A percentile compares a stretch with the other conserved stretches of the same genome.
phyloP scores from a whole-genome alignment of 2,113 vertebrate species.

The Lampris megalopsis region DNA sequence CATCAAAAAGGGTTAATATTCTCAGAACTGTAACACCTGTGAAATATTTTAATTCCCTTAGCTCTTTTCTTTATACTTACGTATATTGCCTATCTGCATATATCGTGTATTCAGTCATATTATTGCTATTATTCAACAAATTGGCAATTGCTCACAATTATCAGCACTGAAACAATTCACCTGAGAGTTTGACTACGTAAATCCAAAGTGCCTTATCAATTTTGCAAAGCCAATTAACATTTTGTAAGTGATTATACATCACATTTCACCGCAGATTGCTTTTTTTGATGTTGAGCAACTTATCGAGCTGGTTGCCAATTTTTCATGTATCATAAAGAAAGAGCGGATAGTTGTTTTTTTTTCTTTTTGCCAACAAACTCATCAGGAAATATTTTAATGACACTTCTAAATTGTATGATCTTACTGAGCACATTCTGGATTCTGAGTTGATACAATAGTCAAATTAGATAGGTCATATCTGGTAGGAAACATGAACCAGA shows the following conservation, averaged over 20 bases:
- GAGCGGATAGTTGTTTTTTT: conserved; percentile 25
- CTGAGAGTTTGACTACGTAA: too few relatives aligned
- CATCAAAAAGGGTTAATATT: too few relatives aligned
- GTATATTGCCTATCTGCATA: too few relatives aligned
- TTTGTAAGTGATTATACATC: conserved; percentile 8
- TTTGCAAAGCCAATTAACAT: neutral
- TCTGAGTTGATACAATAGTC: conserved; percentile 50
- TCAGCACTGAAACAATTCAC: too few relatives aligned
- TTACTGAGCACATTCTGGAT: conserved; percentile 46
- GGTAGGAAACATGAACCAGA: conserved; percentile 42
- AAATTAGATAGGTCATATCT: conserved; percentile 48
- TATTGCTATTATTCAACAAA: too few relatives aligned
- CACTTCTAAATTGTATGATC: conserved; percentile 30
- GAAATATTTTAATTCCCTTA: too few relatives aligned
- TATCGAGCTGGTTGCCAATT: conserved; percentile 1
- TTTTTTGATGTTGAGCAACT: neutral
- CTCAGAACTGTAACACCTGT: too few relatives aligned
- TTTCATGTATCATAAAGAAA: conserved; percentile 23
- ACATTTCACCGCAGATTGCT: neutral
- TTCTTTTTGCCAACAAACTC: conserved; percentile 35
- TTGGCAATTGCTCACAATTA: too few relatives aligned
- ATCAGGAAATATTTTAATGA: neutral
- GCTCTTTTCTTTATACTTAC: too few relatives aligned
- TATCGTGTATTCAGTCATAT: too few relatives aligned
- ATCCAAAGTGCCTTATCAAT: too few relatives aligned